These are phyloP conservation scores for Lasioglossum baleicum DNA, from an alignment of 1,140 invertebrate genomes.

Conservation along the genomic window DNA sequence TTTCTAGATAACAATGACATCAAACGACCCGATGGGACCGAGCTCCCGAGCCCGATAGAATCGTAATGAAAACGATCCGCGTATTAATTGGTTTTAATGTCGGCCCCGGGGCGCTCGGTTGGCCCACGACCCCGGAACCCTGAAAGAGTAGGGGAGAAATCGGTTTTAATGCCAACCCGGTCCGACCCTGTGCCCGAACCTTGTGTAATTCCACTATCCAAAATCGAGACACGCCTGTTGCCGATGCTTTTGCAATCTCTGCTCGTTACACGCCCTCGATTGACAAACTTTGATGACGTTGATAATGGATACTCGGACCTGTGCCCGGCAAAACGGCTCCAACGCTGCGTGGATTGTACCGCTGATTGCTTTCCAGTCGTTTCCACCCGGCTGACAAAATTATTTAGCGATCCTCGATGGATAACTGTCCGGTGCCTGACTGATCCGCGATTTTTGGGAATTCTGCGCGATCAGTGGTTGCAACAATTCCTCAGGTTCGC, in stretches of 20 bases:
- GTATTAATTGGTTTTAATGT: constrained; percentile 52
- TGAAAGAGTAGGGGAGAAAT: constrained; percentile 17
- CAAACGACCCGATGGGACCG: background rate
- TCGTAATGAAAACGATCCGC: constrained; percentile 37
- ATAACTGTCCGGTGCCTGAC: too few relatives aligned
- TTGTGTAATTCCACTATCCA: background rate
- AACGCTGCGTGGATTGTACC: background rate
- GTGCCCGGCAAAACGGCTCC: background rate
- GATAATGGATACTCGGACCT: background rate
- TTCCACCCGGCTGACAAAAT: background rate
- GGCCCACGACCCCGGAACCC: background rate
- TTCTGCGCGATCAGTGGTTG: too few relatives aligned
- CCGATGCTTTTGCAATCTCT: background rate
- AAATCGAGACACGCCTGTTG: background rate
- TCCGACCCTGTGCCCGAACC: background rate
- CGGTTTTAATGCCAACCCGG: constrained; percentile 21
- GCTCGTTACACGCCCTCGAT: background rate
- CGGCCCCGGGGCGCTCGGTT: background rate
- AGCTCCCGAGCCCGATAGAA: background rate
- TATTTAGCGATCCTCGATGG: background rate
- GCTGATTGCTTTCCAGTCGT: background rate
- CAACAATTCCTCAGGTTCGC: too few relatives aligned
- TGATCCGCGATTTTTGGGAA: too few relatives aligned
- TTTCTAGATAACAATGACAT: constrained; percentile 25
- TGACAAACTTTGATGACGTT: constrained; percentile 4